Conservation (phyloP, 2,888 invertebrate genomes). For the Eudasyphora cyanicolor region DNA sequence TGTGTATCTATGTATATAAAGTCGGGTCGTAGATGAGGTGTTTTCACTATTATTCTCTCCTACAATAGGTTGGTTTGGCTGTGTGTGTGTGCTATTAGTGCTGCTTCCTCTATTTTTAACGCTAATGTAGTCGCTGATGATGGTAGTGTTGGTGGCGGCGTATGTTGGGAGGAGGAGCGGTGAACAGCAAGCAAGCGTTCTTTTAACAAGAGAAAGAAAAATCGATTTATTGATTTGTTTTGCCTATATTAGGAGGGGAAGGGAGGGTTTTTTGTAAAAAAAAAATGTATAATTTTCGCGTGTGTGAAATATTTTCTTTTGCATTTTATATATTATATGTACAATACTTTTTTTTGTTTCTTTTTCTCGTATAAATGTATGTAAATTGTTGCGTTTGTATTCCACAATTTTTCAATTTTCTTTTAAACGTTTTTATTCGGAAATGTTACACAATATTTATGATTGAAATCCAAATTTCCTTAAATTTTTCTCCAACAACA, state of each 20-base stretch:
- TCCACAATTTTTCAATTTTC: conserved; percentile 35
- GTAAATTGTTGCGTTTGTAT: not conserved
- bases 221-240: conserved; percentile 63
- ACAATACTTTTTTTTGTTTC: not conserved
- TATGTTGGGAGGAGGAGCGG: conserved; percentile 16
- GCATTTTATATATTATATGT: not conserved
- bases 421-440: conserved; percentile 47
- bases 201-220: conserved; percentile 38
- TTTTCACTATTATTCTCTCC: conserved; percentile 53
- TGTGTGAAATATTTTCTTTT: conserved; percentile 16
- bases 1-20: conserved; percentile 60
- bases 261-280: conserved; percentile 20
- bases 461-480: conserved; percentile 12
- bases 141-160: too few relatives aligned
- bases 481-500: conserved; percentile 8
- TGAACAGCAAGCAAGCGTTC: conserved; percentile 62
- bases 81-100: conserved; percentile 19
- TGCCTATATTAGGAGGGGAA: not conserved
- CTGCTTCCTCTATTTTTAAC: conserved; percentile 46
- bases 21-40: conserved; percentile 21
- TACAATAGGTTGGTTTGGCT: not conserved
- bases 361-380: not conserved
- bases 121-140: conserved; percentile 8
- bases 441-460: conserved; percentile 63
- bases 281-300: conserved; percentile 12